These are phyloP conservation scores for Meloidogyne chitwoodi DNA, from an alignment of 1,140 invertebrate genomes.

Conservation along the genomic window DNA sequence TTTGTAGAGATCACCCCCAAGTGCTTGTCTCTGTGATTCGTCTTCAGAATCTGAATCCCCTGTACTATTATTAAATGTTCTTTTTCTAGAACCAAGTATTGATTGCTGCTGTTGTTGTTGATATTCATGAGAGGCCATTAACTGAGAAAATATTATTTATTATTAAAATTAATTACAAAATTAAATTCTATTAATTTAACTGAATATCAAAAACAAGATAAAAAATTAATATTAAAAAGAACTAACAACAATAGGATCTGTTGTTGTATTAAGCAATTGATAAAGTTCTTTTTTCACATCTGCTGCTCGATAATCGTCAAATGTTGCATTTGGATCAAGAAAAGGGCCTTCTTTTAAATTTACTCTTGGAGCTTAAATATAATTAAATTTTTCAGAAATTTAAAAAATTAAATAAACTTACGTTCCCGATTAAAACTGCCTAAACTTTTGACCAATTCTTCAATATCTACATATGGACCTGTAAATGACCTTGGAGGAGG, in stretches of 20 bases:
- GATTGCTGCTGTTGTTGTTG: slow-evolving; percentile 12
- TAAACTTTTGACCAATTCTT: slow-evolving; percentile 45
- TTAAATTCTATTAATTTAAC: too few relatives aligned
- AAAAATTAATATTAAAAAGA: background rate
- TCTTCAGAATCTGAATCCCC: slow-evolving; percentile 39
- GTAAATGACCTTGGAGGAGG: slow-evolving; percentile 51
- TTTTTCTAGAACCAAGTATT: slow-evolving; percentile 12
- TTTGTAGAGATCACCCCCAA: slow-evolving; percentile 48
- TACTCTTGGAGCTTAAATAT: slow-evolving; percentile 41
- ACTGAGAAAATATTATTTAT: slow-evolving; percentile 24
- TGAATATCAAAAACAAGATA: too few relatives aligned
- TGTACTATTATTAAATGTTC: background rate
- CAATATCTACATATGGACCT: slow-evolving; percentile 56
- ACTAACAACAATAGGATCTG: slow-evolving; percentile 52
- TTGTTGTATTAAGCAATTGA: slow-evolving; percentile 54
- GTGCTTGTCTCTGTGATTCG: slow-evolving; percentile 14
- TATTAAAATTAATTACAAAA: background rate
- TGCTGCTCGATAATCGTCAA: slow-evolving; percentile 48
- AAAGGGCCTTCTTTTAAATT: slow-evolving; percentile 29
- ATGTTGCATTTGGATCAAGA: slow-evolving; percentile 41
- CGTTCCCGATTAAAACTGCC: slow-evolving; percentile 46
- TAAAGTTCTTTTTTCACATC: slow-evolving; percentile 59
- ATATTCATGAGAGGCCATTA: slow-evolving; percentile 41
- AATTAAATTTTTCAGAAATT: background rate
- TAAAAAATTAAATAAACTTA: slow-evolving; percentile 32